Evolutionary conservation across 2,797 vertebrate species (phyloP), one percentile per base, ranked within the genome.

Genomic region (Danio jaintianensis): DNA sequence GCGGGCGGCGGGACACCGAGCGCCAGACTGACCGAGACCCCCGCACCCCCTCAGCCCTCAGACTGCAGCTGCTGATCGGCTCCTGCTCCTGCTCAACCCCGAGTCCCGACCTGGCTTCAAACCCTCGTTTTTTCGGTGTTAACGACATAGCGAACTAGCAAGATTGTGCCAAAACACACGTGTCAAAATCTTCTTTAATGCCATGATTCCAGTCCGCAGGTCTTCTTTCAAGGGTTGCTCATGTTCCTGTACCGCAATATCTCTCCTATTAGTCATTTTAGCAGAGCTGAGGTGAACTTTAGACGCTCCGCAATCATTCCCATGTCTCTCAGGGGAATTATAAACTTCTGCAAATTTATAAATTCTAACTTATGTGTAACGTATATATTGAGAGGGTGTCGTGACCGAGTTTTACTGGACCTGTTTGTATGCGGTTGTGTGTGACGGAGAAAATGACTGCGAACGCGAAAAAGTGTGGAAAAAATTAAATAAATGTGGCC

Each of bases 61-160:
- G 95, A 91, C 85, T 99, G 98, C 58, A 93, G 95, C 91, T 99
- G 98, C 93, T 98, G 97, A 93, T 95, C 29, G 29, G 91, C 85
- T 67, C 64, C 8, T n/a, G 66, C 6, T 43, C 4, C n/a, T 72
- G 45, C 64, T 9, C 48, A 79, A 77, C 67, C 58, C 68, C 42
- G 75, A 78, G 20, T 47, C 75, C 10, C 53, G 67, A 70, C 56
- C 56, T 61, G 56, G 67, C 63, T 47, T 64, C 7, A 67, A 58
- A 15, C 78, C 59, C 38, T 70, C 48, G 66, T 70, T 50, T 61
- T 69, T 18, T 68, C 59, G 58, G 29, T 79, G 40, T 72, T 69
- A 80, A 69, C 12, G 52, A 73, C 52, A 61, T 72, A 68, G 56
- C 77, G 18, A 63, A 66, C 67, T 53, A 79, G 53, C 63, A 78